Evolutionary conservation across 92 coral and sea anemone genomes (phyloP).

Genomic region (Zoanthus solanderi): DNA sequence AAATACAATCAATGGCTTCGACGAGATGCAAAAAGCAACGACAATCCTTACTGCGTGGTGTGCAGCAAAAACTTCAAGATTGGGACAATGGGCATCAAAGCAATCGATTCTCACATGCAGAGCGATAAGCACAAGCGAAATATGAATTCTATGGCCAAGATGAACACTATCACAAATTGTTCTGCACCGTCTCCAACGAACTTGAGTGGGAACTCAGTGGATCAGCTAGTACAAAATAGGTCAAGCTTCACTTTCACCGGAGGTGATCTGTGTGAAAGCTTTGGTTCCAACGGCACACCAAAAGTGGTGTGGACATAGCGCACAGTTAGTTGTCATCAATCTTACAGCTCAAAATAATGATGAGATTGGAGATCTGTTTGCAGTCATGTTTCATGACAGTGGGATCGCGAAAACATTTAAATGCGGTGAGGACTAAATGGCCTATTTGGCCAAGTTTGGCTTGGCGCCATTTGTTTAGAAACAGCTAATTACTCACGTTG

Average conservation of each 20-base stretch:
- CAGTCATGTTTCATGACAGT: slow-evolving; percentile 29
- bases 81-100: too few species aligned
- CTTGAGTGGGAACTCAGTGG: background rate
- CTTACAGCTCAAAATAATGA: slow-evolving; percentile 21
- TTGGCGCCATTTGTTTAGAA: slow-evolving; percentile 21
- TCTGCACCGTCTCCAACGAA: background rate
- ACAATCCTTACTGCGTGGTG: background rate
- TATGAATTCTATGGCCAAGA: slow-evolving; percentile 22
- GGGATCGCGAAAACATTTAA: slow-evolving; percentile 22
- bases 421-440: background rate
- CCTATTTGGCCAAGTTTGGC: slow-evolving; percentile 28
- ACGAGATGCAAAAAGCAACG: slow-evolving; percentile 19
- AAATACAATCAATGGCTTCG: slow-evolving; percentile 23
- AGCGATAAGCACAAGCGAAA: background rate
- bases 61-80: too few species aligned
- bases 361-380: slow-evolving; percentile 15
- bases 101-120: too few species aligned
- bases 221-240: background rate
- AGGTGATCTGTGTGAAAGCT: slow-evolving; percentile 18
- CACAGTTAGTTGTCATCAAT: slow-evolving; percentile 19
- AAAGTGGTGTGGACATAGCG: slow-evolving; percentile 5
- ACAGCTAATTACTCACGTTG: slow-evolving; percentile 16
- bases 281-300: slow-evolving; percentile 1
- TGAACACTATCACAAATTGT: slow-evolving; percentile 10
- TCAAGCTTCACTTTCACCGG: background rate